phyloP scores from a whole-genome alignment of 2,888 invertebrate species.

The Lucinisca nassula region DNA sequence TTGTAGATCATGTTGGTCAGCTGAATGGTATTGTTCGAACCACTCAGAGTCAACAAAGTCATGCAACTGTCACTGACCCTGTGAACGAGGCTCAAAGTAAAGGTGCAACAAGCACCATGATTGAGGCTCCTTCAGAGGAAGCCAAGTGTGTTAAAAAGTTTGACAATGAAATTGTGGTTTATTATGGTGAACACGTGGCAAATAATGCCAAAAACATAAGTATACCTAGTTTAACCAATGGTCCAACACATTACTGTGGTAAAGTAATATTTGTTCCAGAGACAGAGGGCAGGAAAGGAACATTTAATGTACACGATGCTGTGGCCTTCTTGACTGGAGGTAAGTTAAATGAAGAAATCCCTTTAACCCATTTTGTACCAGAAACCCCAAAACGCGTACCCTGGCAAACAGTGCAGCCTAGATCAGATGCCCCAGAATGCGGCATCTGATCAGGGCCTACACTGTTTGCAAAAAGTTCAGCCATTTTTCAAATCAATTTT shows the following conservation, averaged over 20 bases:
- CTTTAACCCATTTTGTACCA: too few relatives aligned
- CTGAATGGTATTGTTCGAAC: conserved; percentile 62
- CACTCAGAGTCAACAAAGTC: conserved; percentile 35
- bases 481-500: too few relatives aligned
- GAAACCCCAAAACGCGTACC: too few relatives aligned
- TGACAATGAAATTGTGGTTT: conserved; percentile 47
- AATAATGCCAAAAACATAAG: conserved; percentile 52
- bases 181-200: conserved; percentile 68
- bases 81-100: background rate
- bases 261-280: conserved; percentile 59
- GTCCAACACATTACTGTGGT: conserved; percentile 64
- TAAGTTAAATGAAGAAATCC: too few relatives aligned
- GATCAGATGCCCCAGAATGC: too few relatives aligned
- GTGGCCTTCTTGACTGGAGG: conserved; percentile 72
- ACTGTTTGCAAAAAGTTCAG: too few relatives aligned
- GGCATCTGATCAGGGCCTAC: too few relatives aligned
- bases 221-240: conserved; percentile 63
- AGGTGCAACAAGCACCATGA: background rate
- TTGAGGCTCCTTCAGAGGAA: background rate
- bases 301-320: conserved; percentile 73
- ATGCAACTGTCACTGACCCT: background rate
- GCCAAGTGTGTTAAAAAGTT: background rate
- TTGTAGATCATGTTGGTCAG: conserved; percentile 44
- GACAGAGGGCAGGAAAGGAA: conserved; percentile 47
- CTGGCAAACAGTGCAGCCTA: too few relatives aligned